Evolutionary conservation across 2,888 invertebrate species (phyloP), one percentile per base, ranked within the genome.

Genomic region (Mystacides longicornis): DNA sequence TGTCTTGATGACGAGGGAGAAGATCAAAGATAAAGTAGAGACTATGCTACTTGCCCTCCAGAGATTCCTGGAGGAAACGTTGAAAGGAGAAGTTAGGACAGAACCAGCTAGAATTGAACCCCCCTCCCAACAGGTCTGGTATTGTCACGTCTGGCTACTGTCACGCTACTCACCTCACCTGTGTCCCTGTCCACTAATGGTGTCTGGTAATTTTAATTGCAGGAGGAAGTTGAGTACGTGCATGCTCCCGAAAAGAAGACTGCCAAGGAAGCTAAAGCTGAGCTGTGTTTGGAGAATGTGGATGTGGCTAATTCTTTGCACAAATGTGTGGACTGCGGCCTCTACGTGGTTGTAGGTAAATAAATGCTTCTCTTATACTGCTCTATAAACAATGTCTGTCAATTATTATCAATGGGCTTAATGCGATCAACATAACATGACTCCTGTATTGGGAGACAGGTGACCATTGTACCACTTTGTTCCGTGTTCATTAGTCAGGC

Each of bases 321-420:
- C 21, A 51, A 52, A 33, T 61, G 61, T 42, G 45, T 45, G 1
- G 61, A 61, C 23, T 61, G 61, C 46, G 53, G 52, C 4, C 46
- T 18, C 11, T 52, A 61, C 16, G 54, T 59, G 2, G 23, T 46
- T 4, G 20, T 54, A 7, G 45, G 49, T 14, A 21, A 48, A n/a
- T n/a, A n/a, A n/a, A n/a, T n/a, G n/a, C n/a, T n/a, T n/a, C n/a
- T n/a, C n/a, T n/a, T n/a, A n/a, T n/a, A n/a, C n/a, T n/a, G n/a
- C n/a, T n/a, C n/a, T n/a, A n/a, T n/a, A n/a, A n/a, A n/a, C n/a
- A n/a, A n/a, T n/a, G n/a, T n/a, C n/a, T n/a, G n/a, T n/a, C n/a
- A n/a, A n/a, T n/a, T n/a, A n/a, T n/a, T n/a, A n/a, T n/a, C n/a
- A n/a, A n/a, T n/a, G n/a, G n/a, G n/a, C n/a, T n/a, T n/a, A n/a